A percentile compares a stretch with the other conserved stretches of the same genome.
phyloP scores from a whole-genome alignment of 2,113 vertebrate species.

The Synchiropus splendidus region DNA sequence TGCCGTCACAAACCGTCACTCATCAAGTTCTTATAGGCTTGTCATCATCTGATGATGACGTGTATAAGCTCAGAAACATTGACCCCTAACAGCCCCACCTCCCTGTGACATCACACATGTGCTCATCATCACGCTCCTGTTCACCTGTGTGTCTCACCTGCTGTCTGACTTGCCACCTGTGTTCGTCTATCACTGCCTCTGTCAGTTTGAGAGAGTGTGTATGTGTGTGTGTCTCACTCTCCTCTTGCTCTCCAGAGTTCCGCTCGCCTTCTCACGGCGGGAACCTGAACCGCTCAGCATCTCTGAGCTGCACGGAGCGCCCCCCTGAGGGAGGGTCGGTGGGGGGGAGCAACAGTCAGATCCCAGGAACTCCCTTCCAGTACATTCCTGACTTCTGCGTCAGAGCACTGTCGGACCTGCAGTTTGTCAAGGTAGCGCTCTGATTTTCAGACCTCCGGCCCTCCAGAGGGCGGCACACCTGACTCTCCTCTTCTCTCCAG shows the following conservation, averaged over 20 bases:
- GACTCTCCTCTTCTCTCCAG: slow-evolving; percentile 44
- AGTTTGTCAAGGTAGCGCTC: slow-evolving; percentile 86
- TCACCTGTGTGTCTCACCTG: no score
- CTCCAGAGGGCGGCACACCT: background rate
- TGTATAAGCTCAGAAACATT: no score
- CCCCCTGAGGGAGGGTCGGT: slow-evolving; percentile 63
- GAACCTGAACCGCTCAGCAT: slow-evolving; percentile 81
- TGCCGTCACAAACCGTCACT: no score
- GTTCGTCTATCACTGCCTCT: background rate
- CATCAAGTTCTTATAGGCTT: no score
- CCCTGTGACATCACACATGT: no score
- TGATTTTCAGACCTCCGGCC: background rate
- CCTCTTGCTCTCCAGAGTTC: slow-evolving; percentile 61
- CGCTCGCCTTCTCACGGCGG: slow-evolving; percentile 77
- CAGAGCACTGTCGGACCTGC: slow-evolving; percentile 81
- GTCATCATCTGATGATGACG: no score
- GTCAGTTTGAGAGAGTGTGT: background rate
- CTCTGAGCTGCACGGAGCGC: slow-evolving; percentile 77
- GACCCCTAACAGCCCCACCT: no score
- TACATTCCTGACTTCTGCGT: slow-evolving; percentile 91
- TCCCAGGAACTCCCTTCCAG: slow-evolving; percentile 60
- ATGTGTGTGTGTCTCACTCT: background rate
- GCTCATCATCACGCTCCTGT: no score
- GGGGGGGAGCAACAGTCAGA: slow-evolving; percentile 73
- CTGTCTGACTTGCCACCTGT: background rate